Evolutionary conservation across 1,140 invertebrate species (phyloP).

Genomic region (Trinorchestia longiramus): DNA sequence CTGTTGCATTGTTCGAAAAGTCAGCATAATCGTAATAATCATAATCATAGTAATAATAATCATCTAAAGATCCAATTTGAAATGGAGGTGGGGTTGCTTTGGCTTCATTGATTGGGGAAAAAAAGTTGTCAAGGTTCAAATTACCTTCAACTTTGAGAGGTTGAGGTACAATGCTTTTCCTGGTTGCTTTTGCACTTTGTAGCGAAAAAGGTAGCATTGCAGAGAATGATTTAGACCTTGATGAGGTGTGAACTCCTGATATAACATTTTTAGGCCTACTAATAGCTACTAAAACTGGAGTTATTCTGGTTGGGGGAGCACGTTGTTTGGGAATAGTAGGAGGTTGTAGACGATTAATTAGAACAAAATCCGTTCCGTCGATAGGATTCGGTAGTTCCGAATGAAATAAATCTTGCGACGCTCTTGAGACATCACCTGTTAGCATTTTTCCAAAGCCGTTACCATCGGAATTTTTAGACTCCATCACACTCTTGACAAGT

Average conservation of each 20-base stretch:
- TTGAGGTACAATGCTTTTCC: constrained; percentile 36
- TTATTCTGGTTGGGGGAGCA: constrained; percentile 4
- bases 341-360: constrained; percentile 5
- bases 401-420: constrained; percentile 29
- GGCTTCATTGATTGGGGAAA: background rate
- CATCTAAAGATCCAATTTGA: constrained; percentile 35
- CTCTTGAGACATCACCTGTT: background rate
- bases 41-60: constrained; percentile 42
- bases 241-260: constrained; percentile 16
- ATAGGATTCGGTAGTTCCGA: constrained; percentile 16
- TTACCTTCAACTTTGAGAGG: constrained; percentile 42
- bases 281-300: background rate
- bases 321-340: constrained; percentile 6
- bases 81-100: constrained; percentile 24
- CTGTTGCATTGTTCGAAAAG: background rate
- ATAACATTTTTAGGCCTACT: constrained; percentile 22
- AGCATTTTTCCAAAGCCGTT: constrained; percentile 20
- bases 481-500: background rate
- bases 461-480: background rate
- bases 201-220: background rate
- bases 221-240: background rate
- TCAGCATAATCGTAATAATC: constrained; percentile 46
- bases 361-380: constrained; percentile 16
- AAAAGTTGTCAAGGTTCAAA: constrained; percentile 28
- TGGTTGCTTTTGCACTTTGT: background rate